Percentiles rank a stretch among this genome's conserved stretches.
Evolutionary conservation across 2,888 invertebrate species (phyloP).

Genomic region (Ectropis crepuscularia): DNA sequence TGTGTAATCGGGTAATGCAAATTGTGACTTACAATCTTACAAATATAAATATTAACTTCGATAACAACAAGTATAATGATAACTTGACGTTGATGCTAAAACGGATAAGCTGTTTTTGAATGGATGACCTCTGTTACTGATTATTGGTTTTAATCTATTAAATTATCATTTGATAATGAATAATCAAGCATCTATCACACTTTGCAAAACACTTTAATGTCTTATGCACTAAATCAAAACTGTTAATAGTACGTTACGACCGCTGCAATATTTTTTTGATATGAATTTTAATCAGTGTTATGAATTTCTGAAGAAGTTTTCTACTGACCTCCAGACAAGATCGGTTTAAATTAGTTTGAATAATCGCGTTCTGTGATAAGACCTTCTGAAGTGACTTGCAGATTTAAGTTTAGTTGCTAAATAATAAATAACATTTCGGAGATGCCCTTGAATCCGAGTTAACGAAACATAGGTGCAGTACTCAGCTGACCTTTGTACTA

Average conservation of each 20-base stretch:
- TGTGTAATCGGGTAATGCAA: no score
- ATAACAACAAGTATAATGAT: no score
- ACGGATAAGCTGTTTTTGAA: no score
- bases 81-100: no score
- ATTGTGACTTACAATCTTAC: no score
- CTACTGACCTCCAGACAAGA: conserved; percentile 31
- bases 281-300: conserved; percentile 11
- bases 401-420: conserved; percentile 26
- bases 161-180: no score
- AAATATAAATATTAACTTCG: no score
- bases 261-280: conserved; percentile 9
- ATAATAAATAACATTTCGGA: conserved; percentile 16
- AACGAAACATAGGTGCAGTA: conserved; percentile 19
- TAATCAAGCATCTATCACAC: no score
- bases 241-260: background rate
- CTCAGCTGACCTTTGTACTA: conserved; percentile 11
- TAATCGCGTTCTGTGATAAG: conserved; percentile 17
- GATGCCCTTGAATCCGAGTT: conserved; percentile 26
- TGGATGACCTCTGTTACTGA: no score
- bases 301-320: conserved; percentile 22
- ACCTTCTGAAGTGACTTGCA: conserved; percentile 29
- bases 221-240: background rate
- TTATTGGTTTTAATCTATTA: no score
- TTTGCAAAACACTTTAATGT: no score
- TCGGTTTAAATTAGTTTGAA: conserved; percentile 17